A percentile compares a stretch with the other conserved stretches of the same genome.
phyloP scores from a whole-genome alignment of 2,797 vertebrate genomes.

The Pseudomugil gertrudae region DNA sequence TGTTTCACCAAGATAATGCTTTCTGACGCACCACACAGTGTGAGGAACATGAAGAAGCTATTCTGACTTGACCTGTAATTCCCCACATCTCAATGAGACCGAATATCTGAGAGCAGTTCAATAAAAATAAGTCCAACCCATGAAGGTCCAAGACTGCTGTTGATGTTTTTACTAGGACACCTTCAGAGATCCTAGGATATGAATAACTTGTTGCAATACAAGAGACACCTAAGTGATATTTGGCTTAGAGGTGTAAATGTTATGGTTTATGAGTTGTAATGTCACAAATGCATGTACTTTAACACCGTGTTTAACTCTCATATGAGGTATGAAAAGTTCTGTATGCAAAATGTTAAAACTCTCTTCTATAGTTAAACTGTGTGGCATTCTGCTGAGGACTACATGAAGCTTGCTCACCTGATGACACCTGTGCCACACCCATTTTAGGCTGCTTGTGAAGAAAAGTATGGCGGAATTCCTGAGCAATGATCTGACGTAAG shows the following conservation, averaged over 20 bases:
- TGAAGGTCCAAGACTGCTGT: background rate
- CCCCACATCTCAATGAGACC: background rate
- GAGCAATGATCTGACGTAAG: slow-evolving; percentile 89
- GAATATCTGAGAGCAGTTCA: background rate
- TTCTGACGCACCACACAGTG: background rate
- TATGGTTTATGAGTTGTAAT: no score
- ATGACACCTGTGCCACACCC: slow-evolving; percentile 74
- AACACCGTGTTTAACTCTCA: background rate
- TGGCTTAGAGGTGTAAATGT: no score
- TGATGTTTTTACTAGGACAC: background rate
- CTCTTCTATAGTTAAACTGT: background rate
- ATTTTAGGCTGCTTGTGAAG: slow-evolving; percentile 85
- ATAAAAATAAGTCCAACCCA: background rate
- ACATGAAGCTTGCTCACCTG: slow-evolving; percentile 70
- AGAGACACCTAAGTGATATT: no score
- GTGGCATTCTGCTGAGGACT: background rate
- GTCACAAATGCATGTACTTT: background rate
- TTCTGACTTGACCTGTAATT: background rate
- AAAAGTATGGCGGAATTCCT: slow-evolving; percentile 90
- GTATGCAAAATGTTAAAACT: background rate
- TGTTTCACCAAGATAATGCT: background rate
- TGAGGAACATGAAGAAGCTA: background rate
- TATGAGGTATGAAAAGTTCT: background rate
- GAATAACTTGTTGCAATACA: no score
- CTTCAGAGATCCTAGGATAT: no score